These are phyloP conservation scores for Antennarius maculatus DNA, from an alignment of 2,797 vertebrate genomes.

Conservation along the genomic window DNA sequence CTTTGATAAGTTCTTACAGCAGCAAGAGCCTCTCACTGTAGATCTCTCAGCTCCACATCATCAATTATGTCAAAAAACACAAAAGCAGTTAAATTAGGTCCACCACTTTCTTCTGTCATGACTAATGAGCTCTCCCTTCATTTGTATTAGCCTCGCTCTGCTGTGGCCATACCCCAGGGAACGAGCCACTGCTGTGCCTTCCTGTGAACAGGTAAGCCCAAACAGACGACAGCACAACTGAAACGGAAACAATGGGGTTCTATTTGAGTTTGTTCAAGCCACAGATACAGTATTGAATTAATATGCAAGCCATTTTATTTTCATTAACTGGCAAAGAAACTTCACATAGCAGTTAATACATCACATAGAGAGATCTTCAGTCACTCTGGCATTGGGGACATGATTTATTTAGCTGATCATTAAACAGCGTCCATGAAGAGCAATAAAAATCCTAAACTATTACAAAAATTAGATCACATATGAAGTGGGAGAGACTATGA, in stretches of 20 bases:
- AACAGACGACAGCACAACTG: slow-evolving; percentile 69
- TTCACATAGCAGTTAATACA: neutral
- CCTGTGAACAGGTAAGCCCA: slow-evolving; percentile 71
- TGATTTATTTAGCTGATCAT: slow-evolving; percentile 74
- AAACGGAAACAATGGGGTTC: slow-evolving; percentile 68
- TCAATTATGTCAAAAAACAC: slow-evolving; percentile 79
- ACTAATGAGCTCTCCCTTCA: slow-evolving; percentile 77
- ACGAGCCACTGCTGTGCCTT: slow-evolving; percentile 66
- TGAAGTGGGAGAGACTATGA: slow-evolving; percentile 69
- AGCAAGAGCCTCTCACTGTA: slow-evolving; percentile 57
- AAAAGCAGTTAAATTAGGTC: slow-evolving; percentile 80
- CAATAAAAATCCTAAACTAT: slow-evolving; percentile 75
- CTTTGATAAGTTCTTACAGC: slow-evolving; percentile 44
- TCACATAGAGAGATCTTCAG: neutral
- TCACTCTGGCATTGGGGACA: slow-evolving; percentile 49
- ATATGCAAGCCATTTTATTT: slow-evolving; percentile 9
- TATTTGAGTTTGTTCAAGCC: slow-evolving; percentile 49
- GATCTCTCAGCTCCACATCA: slow-evolving; percentile 70
- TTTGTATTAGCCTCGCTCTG: slow-evolving; percentile 78
- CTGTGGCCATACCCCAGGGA: slow-evolving; percentile 74
- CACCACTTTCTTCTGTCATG: slow-evolving; percentile 78
- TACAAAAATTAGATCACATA: slow-evolving; percentile 76
- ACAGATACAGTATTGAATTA: slow-evolving; percentile 25
- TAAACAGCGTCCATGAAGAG: slow-evolving; percentile 69
- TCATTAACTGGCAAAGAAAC: slow-evolving; percentile 5